These are phyloP conservation scores for Barbus barbus DNA, from an alignment of 2,113 vertebrate species.

Conservation along the genomic window DNA sequence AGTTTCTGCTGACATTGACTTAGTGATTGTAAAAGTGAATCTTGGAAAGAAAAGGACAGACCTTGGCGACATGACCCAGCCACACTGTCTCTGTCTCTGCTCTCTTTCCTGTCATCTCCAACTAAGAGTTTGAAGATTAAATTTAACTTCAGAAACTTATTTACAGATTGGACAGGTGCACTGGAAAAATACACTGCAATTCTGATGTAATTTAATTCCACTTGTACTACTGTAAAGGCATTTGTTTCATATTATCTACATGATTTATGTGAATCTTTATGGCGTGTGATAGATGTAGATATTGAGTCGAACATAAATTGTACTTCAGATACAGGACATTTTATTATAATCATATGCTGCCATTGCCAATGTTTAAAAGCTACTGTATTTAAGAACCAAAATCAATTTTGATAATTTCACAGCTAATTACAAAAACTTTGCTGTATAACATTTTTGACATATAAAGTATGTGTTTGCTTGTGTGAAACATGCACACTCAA, in stretches of 20 bases:
- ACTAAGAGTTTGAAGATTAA: neutral
- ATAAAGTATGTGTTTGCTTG: neutral
- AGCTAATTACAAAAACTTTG: neutral
- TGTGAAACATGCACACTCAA: neutral
- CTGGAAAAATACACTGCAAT: neutral
- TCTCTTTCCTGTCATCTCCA: slow-evolving; percentile 6
- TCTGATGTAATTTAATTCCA: neutral
- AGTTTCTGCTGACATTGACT: slow-evolving; percentile 27
- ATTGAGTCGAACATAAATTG: neutral
- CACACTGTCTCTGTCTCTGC: slow-evolving; percentile 22
- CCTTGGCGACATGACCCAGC: slow-evolving; percentile 10
- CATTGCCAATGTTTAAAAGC: neutral
- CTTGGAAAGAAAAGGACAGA: slow-evolving; percentile 22
- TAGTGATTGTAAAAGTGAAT: slow-evolving; percentile 25
- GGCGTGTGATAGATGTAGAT: neutral
- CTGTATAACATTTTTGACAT: neutral
- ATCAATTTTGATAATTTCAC: neutral
- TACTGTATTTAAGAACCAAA: neutral
- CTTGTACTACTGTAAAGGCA: slow-evolving; percentile 5
- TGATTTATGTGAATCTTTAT: slow-evolving; percentile 32
- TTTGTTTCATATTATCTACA: neutral
- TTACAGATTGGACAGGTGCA: slow-evolving; percentile 3
- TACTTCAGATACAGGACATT: neutral
- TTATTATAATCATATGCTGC: neutral
- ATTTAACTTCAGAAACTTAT: slow-evolving; percentile 16